These are phyloP conservation scores for Pseudochromis fuscus DNA, from an alignment of 2,797 vertebrate species.

Conservation along the genomic window DNA sequence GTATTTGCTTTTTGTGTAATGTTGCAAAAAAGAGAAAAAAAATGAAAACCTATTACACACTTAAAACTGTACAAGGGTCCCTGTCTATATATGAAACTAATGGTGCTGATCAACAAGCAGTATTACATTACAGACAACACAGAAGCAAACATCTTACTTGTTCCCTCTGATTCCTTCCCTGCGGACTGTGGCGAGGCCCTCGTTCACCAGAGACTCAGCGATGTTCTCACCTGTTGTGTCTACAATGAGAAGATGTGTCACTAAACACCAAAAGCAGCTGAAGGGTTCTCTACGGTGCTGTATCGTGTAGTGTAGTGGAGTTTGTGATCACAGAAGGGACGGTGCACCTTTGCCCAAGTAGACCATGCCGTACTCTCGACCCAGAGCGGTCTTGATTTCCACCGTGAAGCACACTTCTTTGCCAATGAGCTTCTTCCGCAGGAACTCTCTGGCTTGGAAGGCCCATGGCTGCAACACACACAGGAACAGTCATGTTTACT, in stretches of 20 bases:
- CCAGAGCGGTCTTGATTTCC: conserved; percentile 92
- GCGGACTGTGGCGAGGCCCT: conserved; percentile 93
- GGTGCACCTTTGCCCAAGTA: conserved; percentile 91
- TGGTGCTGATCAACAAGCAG: not conserved
- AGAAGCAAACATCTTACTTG: conserved; percentile 80
- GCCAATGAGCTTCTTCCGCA: conserved; percentile 97
- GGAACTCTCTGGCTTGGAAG: conserved; percentile 96
- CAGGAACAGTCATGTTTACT: not conserved
- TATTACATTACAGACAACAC: not conserved
- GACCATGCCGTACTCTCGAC: conserved; percentile 95
- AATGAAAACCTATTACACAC: not conserved
- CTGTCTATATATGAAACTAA: no score
- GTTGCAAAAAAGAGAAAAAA: no score
- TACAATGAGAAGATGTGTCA: conserved; percentile 56
- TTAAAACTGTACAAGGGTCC: no score
- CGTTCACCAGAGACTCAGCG: conserved; percentile 92
- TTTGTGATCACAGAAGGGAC: not conserved
- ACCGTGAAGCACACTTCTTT: conserved; percentile 99
- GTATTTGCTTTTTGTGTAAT: not conserved
- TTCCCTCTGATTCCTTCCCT: conserved; percentile 94
- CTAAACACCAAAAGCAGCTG: not conserved
- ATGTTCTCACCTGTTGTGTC: conserved; percentile 95
- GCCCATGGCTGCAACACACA: conserved; percentile 90
- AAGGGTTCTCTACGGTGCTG: not conserved
- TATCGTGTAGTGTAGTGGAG: no score